Evolutionary conservation across 2,797 vertebrate species (phyloP).

Genomic region (Girardinus metallicus): DNA sequence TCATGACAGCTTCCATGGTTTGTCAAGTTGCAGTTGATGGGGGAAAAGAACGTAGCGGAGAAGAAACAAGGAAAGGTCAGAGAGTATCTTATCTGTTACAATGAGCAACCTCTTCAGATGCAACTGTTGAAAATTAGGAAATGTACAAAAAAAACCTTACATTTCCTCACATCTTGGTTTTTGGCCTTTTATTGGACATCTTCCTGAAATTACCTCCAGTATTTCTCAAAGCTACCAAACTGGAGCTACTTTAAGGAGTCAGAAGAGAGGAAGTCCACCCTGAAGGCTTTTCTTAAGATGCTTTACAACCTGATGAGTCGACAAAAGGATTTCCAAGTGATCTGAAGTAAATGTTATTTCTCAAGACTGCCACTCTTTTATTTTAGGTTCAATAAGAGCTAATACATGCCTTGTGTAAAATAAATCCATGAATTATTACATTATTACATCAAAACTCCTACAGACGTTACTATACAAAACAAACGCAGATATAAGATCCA

Average conservation of each 20-base stretch:
- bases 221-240: neutral
- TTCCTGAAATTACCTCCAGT: neutral
- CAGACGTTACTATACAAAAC: neutral
- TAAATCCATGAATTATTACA: neutral
- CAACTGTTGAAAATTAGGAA: neutral
- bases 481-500: neutral
- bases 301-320: neutral
- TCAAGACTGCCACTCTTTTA: neutral
- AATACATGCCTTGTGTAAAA: neutral
- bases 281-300: neutral
- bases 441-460: neutral
- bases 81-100: neutral
- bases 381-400: neutral
- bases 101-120: neutral
- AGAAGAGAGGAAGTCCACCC: neutral
- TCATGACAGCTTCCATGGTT: slow-evolving; percentile 42
- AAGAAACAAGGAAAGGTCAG: neutral
- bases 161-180: neutral
- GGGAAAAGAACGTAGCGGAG: slow-evolving; percentile 7
- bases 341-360: neutral
- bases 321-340: slow-evolving; percentile 1
- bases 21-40: slow-evolving; percentile 25
- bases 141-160: neutral
- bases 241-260: neutral
- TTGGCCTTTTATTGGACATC: neutral